Evolutionary conservation across 2,888 invertebrate species (phyloP).

Genomic region (Gibbula magus): DNA sequence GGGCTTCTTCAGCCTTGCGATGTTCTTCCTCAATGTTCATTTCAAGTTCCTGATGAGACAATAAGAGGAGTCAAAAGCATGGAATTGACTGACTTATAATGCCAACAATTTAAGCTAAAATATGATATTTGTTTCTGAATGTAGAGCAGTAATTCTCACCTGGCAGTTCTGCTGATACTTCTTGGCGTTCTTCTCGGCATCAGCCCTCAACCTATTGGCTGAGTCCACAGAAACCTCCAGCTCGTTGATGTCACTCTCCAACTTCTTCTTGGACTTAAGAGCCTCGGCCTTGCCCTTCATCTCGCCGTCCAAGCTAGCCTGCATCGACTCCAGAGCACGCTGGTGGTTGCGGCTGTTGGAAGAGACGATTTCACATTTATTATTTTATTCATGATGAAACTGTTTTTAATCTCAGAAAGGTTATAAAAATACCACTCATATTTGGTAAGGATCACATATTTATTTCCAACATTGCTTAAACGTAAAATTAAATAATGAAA

Average conservation of each 20-base stretch:
- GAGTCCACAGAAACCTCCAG: constrained; percentile 98
- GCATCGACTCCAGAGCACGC: constrained; percentile 99
- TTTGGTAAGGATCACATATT: too few species aligned
- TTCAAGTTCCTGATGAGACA: constrained; percentile 82
- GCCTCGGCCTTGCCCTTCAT: constrained; percentile 99
- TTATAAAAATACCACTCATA: too few species aligned
- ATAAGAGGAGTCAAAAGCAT: too few species aligned
- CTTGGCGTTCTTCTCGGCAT: constrained; percentile 99
- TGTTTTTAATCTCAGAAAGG: too few species aligned
- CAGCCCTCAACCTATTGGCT: constrained; percentile 98
- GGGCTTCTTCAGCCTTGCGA: constrained; percentile 96
- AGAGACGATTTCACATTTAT: too few species aligned
- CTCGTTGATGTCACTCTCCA: constrained; percentile 99
- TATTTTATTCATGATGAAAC: too few species aligned
- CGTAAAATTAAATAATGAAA: too few species aligned
- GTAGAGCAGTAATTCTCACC: constrained; percentile 62
- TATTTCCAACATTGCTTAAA: too few species aligned
- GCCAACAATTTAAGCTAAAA: too few species aligned
- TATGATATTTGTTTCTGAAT: too few species aligned
- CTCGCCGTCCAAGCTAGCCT: constrained; percentile 99
- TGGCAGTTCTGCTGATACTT: constrained; percentile 98
- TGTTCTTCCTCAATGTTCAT: constrained; percentile 98
- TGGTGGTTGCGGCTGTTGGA: constrained; percentile 95
- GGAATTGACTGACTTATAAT: too few species aligned
- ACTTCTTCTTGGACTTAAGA: constrained; percentile 99